Base-by-base conservation (phyloP, 2,797 vertebrate genomes). In the Falco berigora region DNA sequence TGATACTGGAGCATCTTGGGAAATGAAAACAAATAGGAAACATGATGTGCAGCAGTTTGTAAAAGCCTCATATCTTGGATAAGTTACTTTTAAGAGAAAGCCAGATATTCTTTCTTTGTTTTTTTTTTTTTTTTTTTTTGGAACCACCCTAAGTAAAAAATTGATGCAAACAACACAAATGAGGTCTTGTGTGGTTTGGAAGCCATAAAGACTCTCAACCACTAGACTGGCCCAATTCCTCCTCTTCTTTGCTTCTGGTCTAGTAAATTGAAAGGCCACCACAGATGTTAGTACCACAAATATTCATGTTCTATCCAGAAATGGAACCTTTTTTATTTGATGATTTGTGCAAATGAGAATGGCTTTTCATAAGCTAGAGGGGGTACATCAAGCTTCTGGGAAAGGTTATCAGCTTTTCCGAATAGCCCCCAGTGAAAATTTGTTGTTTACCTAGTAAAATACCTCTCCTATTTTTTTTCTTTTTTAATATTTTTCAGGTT, bases 121-220 rank as follows among this genome's bases (percentile, higher is more conserved):
- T 77, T 56, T 81, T 94, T 81, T 38, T 44, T 34, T 42, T 44
- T 76, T 73, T 73, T 80, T 90, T 77, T 59, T 81, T 94, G 92
- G 81, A 96, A 68, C 75, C 18, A 28, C 36, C 44, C 49, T 72
- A 83, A 85, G 59, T 93, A 47, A 95, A 92, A 96, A 92, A 82
- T 81, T 82, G 61, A 92, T 89, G 50, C 52, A 84, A 92, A 90
- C 67, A 89, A 62, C 76, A 87, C 71, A 93, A 94, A 59, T 58
- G 83, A 90, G 63, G 59, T 42, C 86, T 91, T 86, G 49, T 96
- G 94, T 62, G 94, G 95, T 96, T 95, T 96, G 95, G 94, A 96
- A 94, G 40, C 32, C 42, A n/a, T 71, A 76, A 73, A 82, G 80
- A 64, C 40, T 76, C 71, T 69, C 52, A 93, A 47, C 95, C 88